These are phyloP conservation scores for Geophilus truncorum DNA, from an alignment of 2,888 invertebrate species.

Conservation along the genomic window DNA sequence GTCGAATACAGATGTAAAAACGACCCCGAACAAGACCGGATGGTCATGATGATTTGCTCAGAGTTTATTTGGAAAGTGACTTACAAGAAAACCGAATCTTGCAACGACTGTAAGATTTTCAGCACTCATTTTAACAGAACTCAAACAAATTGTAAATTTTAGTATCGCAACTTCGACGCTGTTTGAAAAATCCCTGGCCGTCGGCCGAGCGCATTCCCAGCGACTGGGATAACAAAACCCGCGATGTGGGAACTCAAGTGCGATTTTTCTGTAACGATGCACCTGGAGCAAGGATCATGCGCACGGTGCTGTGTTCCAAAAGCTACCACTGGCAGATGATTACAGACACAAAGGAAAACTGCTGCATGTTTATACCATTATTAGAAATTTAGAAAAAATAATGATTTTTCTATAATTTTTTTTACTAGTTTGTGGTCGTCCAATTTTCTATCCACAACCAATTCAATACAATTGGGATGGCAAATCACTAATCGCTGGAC, in stretches of 20 bases:
- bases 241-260: neutral
- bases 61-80: neutral
- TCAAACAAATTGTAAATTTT: too few species aligned
- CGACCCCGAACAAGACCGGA: neutral
- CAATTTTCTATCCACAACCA: neutral
- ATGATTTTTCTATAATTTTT: too few species aligned
- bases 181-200: neutral
- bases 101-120: neutral
- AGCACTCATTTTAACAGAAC: too few species aligned
- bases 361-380: neutral
- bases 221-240: neutral
- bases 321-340: neutral
- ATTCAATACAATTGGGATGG: neutral
- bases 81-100: neutral
- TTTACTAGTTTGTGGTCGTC: neutral
- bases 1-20: neutral
- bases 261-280: neutral
- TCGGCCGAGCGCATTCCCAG: neutral
- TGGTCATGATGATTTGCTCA: neutral
- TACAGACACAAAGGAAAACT: neutral
- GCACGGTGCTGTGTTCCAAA: neutral
- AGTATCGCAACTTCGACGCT: neutral
- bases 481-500: neutral
- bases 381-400: too few species aligned
- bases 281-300: neutral